Evolutionary conservation across 2,797 vertebrate genomes (phyloP).

Genomic region (Cryptoblepharus egeriae): DNA sequence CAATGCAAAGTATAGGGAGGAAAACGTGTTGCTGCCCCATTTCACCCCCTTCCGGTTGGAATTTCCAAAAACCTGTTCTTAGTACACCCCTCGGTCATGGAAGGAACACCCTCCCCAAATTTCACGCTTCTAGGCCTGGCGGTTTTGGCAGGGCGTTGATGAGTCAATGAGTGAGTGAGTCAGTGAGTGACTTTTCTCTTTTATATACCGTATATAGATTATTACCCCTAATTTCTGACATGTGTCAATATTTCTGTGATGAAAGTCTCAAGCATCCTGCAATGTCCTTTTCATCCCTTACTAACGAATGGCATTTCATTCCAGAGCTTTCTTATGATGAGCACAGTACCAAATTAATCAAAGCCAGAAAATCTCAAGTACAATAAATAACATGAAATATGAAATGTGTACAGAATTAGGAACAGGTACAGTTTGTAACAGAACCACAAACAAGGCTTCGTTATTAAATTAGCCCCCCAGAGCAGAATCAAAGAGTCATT

Average conservation of each 20-base stretch:
- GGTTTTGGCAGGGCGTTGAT: too few species aligned
- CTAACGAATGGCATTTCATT: constrained; percentile 14
- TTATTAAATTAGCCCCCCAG: constrained; percentile 22
- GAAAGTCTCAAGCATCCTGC: constrained; percentile 20
- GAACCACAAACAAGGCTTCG: constrained; percentile 6
- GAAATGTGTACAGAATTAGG: constrained; percentile 23
- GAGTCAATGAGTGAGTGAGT: too few species aligned
- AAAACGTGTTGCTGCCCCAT: too few species aligned
- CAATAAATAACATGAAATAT: constrained; percentile 27
- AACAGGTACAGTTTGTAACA: constrained; percentile 6
- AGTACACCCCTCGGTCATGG: too few species aligned
- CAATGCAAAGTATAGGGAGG: too few species aligned
- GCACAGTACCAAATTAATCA: constrained; percentile 43
- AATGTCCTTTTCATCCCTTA: constrained; percentile 19
- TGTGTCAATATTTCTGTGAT: background rate
- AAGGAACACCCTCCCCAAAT: too few species aligned
- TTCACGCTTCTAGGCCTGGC: too few species aligned
- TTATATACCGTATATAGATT: constrained; percentile 4
- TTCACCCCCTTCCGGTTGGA: too few species aligned
- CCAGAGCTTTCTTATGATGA: constrained; percentile 26
- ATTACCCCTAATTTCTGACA: background rate
- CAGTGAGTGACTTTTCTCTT: too few species aligned
- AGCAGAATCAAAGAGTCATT: constrained; percentile 8
- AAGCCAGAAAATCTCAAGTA: constrained; percentile 6
- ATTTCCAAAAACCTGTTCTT: too few species aligned